Evolutionary conservation across 2,113 vertebrate species (phyloP).

Genomic region (Sapajus apella): DNA sequence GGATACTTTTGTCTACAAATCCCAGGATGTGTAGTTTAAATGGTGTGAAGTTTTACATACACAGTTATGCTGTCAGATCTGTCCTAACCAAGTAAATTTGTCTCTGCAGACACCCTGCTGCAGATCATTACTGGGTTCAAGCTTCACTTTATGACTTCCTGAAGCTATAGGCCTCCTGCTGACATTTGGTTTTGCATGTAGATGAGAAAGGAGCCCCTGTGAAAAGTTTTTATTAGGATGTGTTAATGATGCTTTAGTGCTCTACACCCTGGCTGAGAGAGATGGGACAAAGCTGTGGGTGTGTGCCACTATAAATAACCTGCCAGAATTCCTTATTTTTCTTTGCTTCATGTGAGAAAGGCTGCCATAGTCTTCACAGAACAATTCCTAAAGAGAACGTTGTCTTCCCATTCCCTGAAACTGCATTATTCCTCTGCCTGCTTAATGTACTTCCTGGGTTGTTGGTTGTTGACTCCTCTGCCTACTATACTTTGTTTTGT

Average conservation of each 20-base stretch:
- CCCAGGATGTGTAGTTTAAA: neutral
- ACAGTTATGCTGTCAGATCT: constrained; percentile 47
- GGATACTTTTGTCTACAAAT: constrained; percentile 9
- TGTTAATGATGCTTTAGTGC: constrained; percentile 34
- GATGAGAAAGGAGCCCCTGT: constrained; percentile 63
- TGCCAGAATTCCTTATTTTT: neutral
- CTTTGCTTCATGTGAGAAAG: neutral
- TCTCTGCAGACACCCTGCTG: constrained; percentile 52
- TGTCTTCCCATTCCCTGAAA: neutral
- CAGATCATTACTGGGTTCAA: constrained; percentile 58
- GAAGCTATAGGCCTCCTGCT: constrained; percentile 72
- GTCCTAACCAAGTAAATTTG: constrained; percentile 41
- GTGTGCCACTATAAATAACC: neutral
- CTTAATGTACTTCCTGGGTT: neutral
- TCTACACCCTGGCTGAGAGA: neutral
- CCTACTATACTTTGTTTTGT: neutral
- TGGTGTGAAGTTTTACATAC: constrained; percentile 10
- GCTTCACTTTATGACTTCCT: constrained; percentile 65
- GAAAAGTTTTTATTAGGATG: constrained; percentile 60
- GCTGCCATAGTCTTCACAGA: neutral
- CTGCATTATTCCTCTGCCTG: neutral
- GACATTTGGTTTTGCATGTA: constrained; percentile 56
- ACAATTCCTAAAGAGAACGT: neutral
- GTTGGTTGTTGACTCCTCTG: neutral
- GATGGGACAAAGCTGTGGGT: neutral